These are phyloP conservation scores for Ictalurus furcatus DNA, from an alignment of 2,113 vertebrate genomes.

Conservation along the genomic window DNA sequence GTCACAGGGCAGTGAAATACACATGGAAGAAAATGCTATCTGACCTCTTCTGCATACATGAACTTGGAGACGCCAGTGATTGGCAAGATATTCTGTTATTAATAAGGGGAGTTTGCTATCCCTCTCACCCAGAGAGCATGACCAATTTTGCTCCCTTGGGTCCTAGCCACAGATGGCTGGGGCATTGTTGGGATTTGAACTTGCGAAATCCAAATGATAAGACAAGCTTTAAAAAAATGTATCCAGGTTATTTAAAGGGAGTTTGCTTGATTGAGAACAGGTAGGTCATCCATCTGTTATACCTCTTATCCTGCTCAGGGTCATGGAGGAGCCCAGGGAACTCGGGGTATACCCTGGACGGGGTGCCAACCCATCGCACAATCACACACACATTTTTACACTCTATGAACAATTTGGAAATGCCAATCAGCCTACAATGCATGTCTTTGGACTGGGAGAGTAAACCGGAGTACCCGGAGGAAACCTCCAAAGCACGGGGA, in stretches of 20 bases:
- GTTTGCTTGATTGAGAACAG: background rate
- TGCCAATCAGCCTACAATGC: background rate
- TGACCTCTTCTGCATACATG: background rate
- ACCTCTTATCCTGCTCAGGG: no score
- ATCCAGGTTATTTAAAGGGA: background rate
- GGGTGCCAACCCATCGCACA: no score
- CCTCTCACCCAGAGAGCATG: background rate
- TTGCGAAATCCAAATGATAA: background rate
- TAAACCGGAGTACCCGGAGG: no score
- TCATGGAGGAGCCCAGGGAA: no score
- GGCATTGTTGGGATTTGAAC: background rate
- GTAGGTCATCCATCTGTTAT: no score
- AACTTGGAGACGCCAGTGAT: background rate
- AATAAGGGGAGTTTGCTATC: background rate
- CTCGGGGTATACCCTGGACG: no score
- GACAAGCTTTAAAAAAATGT: background rate
- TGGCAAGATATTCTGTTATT: background rate
- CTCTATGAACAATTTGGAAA: background rate
- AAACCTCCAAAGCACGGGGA: no score
- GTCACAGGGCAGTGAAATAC: background rate
- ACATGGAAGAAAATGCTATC: background rate
- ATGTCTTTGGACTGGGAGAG: no score
- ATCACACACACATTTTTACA: no score
- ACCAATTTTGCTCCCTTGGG: background rate
- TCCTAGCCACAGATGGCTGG: background rate